Conservation (phyloP, 2,797 vertebrate genomes). For the Gadopsis marmoratus region DNA sequence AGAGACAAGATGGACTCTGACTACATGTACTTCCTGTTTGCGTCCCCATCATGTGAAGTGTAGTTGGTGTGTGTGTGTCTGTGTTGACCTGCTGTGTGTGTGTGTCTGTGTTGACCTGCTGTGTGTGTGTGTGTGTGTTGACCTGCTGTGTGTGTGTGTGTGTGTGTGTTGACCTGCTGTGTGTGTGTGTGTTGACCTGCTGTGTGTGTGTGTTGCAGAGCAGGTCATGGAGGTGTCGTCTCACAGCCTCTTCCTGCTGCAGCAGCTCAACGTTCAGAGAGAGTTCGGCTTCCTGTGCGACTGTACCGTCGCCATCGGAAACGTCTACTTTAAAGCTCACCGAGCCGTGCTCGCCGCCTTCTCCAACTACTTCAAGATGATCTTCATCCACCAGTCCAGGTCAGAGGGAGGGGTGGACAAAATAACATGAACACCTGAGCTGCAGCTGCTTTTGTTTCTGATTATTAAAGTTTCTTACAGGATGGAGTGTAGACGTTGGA, state of each 20-base stretch:
- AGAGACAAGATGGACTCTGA: no score
- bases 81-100: no score
- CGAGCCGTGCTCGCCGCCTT: slow-evolving; percentile 96
- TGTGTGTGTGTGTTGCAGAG: slow-evolving; percentile 37
- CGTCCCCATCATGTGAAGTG: no score
- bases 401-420: slow-evolving; percentile 72
- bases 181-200: no score
- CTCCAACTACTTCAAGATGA: slow-evolving; percentile 99
- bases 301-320: slow-evolving; percentile 98
- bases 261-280: slow-evolving; percentile 97
- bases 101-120: slow-evolving; percentile 30
- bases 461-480: neutral
- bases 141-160: no score
- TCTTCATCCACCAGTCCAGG: slow-evolving; percentile 99
- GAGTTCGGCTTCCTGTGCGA: slow-evolving; percentile 99
- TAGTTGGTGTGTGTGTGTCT: no score
- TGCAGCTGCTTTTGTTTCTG: neutral
- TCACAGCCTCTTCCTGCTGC: slow-evolving; percentile 95
- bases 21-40: no score
- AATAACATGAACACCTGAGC: neutral
- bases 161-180: no score
- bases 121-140: slow-evolving; percentile 34
- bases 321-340: slow-evolving; percentile 99
- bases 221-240: slow-evolving; percentile 90
- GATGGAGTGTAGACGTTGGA: neutral